Percentiles rank a stretch among this genome's conserved stretches.
Conservation (phyloP, 92 coral and sea anemone species). For the Palythoa caribaeorum region DNA sequence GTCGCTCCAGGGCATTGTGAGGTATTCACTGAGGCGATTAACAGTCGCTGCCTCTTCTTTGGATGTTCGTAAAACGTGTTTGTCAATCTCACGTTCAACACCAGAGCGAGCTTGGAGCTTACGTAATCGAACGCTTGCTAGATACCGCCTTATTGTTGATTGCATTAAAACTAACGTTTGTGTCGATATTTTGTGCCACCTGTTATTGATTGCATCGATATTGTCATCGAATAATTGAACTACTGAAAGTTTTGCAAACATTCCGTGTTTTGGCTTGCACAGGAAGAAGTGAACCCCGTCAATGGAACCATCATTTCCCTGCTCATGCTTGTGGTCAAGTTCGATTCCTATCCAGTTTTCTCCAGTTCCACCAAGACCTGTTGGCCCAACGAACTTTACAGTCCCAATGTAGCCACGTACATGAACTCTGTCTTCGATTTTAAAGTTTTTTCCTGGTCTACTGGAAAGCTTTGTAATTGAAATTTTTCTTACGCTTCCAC, state of each 20-base stretch:
- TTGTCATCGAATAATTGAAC: slow-evolving; percentile 51
- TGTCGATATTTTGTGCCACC: slow-evolving; percentile 61
- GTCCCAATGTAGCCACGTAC: slow-evolving; percentile 71
- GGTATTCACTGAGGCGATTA: slow-evolving; percentile 75
- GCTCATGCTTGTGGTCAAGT: slow-evolving; percentile 59
- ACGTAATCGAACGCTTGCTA: slow-evolving; percentile 68
- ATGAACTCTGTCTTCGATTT: slow-evolving; percentile 68
- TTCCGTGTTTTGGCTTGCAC: slow-evolving; percentile 63
- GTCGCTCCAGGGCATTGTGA: slow-evolving; percentile 68
- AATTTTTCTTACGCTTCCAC: not conserved
- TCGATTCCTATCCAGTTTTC: slow-evolving; percentile 77
- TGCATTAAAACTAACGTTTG: slow-evolving; percentile 65
- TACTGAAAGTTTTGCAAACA: slow-evolving; percentile 61
- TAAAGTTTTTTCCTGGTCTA: slow-evolving; percentile 26
- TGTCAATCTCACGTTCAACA: slow-evolving; percentile 67
- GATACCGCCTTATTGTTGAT: slow-evolving; percentile 59
- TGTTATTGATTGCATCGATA: slow-evolving; percentile 31
- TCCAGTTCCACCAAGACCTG: slow-evolving; percentile 58
- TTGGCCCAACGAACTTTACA: slow-evolving; percentile 65
- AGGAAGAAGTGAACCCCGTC: slow-evolving; percentile 69
- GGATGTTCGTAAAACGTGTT: slow-evolving; percentile 72
- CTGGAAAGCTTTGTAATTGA: not conserved
- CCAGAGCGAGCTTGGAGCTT: slow-evolving; percentile 75
- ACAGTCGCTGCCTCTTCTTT: slow-evolving; percentile 63
- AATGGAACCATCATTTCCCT: slow-evolving; percentile 63